Evolutionary conservation across 2,888 invertebrate genomes (phyloP).

Genomic region (Archaeoteleia sp.): DNA sequence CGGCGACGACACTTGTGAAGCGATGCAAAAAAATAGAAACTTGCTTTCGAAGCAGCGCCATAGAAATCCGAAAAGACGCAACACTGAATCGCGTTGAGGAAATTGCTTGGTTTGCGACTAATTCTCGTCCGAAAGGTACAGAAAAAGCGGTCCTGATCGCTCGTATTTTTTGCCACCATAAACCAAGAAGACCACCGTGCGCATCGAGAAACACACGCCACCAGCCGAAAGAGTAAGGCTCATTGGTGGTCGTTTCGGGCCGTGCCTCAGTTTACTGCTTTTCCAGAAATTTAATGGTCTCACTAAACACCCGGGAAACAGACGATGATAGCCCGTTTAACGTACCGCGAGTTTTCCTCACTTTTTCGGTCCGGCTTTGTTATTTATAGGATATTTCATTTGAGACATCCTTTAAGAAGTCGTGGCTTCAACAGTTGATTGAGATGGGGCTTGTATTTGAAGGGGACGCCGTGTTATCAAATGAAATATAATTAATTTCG

Average conservation of each 20-base stretch:
- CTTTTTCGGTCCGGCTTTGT: too few relatives aligned
- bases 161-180: conserved; percentile 66
- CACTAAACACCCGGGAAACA: conserved; percentile 63
- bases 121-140: conserved; percentile 21
- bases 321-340: conserved; percentile 62
- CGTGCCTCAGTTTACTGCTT: conserved; percentile 66
- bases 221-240: conserved; percentile 31
- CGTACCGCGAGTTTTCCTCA: conserved; percentile 41
- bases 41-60: conserved; percentile 45
- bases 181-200: conserved; percentile 60
- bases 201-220: conserved; percentile 43
- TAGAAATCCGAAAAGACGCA: conserved; percentile 28
- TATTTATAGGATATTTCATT: too few relatives aligned
- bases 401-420: too few relatives aligned
- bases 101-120: conserved; percentile 40
- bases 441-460: too few relatives aligned
- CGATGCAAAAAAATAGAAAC: too few relatives aligned
- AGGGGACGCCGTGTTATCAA: too few relatives aligned
- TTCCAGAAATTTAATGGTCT: conserved; percentile 72
- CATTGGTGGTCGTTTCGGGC: conserved; percentile 34
- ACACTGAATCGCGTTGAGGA: conserved; percentile 39
- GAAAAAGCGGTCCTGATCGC: conserved; percentile 63
- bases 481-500: too few relatives aligned
- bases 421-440: too few relatives aligned
- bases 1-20: too few relatives aligned